A percentile compares a stretch with the other conserved stretches of the same genome.
phyloP scores from a whole-genome alignment of 64 coral and sea anemone species.

The Acropora yongei region DNA sequence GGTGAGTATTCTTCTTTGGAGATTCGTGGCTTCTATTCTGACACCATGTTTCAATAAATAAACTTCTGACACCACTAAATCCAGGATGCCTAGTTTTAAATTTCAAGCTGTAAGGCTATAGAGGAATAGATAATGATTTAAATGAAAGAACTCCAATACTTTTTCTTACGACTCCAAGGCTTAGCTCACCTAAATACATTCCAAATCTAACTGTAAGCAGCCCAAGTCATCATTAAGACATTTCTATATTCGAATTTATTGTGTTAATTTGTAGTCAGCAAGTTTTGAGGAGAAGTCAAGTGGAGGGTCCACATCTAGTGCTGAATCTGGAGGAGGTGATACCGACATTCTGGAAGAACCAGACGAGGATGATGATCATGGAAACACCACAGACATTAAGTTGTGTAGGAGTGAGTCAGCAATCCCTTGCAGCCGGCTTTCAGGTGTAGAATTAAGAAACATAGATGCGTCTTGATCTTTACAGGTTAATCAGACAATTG shows the following conservation, averaged over 20 bases:
- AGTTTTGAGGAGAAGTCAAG: slow-evolving; percentile 27
- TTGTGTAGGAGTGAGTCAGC: slow-evolving; percentile 39
- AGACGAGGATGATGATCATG: slow-evolving; percentile 49
- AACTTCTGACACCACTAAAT: background rate
- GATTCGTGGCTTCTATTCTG: no score
- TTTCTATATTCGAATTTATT: background rate
- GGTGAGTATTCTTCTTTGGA: no score
- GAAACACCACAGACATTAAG: slow-evolving; percentile 12
- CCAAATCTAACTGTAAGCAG: slow-evolving; percentile 10
- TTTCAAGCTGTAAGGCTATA: slow-evolving; percentile 17
- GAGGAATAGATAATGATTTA: slow-evolving; percentile 8
- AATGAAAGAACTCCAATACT: slow-evolving; percentile 20
- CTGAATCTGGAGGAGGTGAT: slow-evolving; percentile 41
- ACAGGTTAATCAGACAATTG: slow-evolving; percentile 51
- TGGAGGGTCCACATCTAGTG: slow-evolving; percentile 24
- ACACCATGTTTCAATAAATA: no score
- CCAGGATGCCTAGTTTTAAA: slow-evolving; percentile 18
- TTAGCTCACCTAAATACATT: slow-evolving; percentile 21
- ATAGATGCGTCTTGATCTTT: slow-evolving; percentile 27
- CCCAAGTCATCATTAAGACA: slow-evolving; percentile 13
- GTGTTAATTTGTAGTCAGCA: slow-evolving; percentile 7
- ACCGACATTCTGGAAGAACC: slow-evolving; percentile 31
- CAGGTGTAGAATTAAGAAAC: background rate
- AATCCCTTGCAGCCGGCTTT: slow-evolving; percentile 50
- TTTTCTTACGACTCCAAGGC: slow-evolving; percentile 4